Evolutionary conservation across 2,888 invertebrate species (phyloP).

Genomic region (Drosophila cognata): DNA sequence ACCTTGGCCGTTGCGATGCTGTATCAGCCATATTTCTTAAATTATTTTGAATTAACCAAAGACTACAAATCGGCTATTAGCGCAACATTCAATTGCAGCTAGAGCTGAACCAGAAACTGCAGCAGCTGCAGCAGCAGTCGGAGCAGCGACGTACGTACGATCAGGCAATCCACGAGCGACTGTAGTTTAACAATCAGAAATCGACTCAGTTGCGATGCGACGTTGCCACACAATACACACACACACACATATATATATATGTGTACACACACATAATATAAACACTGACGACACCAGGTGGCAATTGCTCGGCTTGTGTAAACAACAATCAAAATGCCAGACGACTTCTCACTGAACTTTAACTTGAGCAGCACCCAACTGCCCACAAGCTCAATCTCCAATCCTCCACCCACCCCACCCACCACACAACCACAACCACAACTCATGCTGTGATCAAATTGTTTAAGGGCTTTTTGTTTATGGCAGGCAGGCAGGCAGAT

Average conservation of each 20-base stretch:
- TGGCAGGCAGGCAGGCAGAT: slow-evolving; percentile 15
- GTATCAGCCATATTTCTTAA: slow-evolving; percentile 48
- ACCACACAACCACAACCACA: slow-evolving; percentile 4
- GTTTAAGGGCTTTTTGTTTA: slow-evolving; percentile 65
- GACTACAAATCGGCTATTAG: slow-evolving; percentile 36
- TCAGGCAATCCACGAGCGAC: slow-evolving; percentile 43
- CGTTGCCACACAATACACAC: slow-evolving; percentile 13
- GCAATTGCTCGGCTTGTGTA: slow-evolving; percentile 54
- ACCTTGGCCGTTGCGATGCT: slow-evolving; percentile 65
- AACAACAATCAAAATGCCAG: slow-evolving; percentile 51
- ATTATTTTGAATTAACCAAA: slow-evolving; percentile 32
- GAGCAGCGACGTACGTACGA: slow-evolving; percentile 31
- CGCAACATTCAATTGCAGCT: slow-evolving; percentile 30
- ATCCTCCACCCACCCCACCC: not conserved
- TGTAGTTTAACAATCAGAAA: slow-evolving; percentile 43
- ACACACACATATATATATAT: not conserved
- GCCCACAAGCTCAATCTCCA: not conserved
- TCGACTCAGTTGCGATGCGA: slow-evolving; percentile 26
- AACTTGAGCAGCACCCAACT: slow-evolving; percentile 23
- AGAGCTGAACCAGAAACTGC: slow-evolving; percentile 3
- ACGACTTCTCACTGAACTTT: slow-evolving; percentile 59
- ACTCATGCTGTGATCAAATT: slow-evolving; percentile 34
- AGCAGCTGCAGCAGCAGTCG: slow-evolving; percentile 5
- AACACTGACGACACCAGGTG: slow-evolving; percentile 52
- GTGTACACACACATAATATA: slow-evolving; percentile 3